Evolutionary conservation across 2,113 vertebrate genomes (phyloP).

Genomic region (Noturus placidus): DNA sequence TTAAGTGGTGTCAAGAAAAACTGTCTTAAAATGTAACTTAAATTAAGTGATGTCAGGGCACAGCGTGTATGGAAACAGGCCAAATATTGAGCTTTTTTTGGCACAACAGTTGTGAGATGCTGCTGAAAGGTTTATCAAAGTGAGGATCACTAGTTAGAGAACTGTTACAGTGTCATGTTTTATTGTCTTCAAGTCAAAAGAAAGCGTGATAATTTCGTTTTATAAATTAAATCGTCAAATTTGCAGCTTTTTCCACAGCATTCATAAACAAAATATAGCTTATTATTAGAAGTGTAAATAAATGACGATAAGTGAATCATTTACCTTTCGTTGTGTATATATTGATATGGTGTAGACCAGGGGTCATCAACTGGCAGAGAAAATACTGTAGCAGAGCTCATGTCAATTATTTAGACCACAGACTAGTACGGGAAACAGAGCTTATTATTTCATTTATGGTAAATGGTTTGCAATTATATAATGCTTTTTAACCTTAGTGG

Average conservation of each 20-base stretch:
- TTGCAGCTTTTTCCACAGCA: background rate
- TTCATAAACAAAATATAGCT: background rate
- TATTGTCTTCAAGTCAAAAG: background rate
- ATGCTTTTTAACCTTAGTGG: too few relatives aligned
- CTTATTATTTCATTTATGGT: background rate
- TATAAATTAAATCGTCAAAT: background rate
- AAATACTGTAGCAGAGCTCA: background rate
- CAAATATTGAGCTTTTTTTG: background rate
- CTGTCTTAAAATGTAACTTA: background rate
- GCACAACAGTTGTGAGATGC: background rate
- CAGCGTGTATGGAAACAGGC: too few relatives aligned
- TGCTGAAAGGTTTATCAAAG: background rate
- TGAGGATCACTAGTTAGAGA: background rate
- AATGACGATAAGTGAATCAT: background rate
- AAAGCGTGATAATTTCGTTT: background rate
- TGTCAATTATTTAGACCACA: background rate
- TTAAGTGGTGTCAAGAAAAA: background rate
- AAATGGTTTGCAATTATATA: too few relatives aligned
- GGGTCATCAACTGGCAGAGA: background rate
- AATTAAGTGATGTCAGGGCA: background rate
- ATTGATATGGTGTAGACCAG: background rate
- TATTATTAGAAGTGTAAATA: background rate
- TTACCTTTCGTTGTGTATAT: background rate
- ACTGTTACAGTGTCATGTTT: background rate
- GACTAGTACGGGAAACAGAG: background rate